Evolutionary conservation across 2,888 invertebrate genomes (phyloP), one percentile per base, ranked within the genome.

Genomic region (Drosophila ustulata): DNA sequence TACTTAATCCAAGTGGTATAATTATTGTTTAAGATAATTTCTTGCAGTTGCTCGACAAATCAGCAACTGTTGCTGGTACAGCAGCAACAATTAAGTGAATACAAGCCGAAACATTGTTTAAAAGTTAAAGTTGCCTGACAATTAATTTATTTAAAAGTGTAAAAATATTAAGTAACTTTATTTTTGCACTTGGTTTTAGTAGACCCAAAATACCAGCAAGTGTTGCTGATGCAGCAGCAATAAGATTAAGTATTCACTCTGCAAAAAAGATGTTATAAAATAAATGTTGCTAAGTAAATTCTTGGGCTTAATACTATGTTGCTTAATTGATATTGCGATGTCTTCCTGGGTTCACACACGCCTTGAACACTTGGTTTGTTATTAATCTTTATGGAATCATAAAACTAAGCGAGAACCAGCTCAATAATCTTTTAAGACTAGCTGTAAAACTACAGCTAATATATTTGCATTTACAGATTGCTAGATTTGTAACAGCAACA

Each of bases 361-460:
- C 39, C 28, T 26, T n/a, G 57, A 37, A 3, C 32, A 13, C n/a
- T 34, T 9, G 25, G 8, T 18, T 18, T 37, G 30, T 32, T 59
- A 28, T 25, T 37, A n/a, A 59, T 50, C 50, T 32, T 43, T 59
- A 59, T 50, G 49, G 39, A 28, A 32, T 30, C 58, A 59, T 59
- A 43, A 50, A 59, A 8, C 39, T 32, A n/a, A 41, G 50, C 58
- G 50, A 39, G 39, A 58, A 58, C 58, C 39, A 49, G 49, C 30
- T 41, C 57, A 49, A 18, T 56, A 45, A 45, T 45, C n/a, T 49
- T 28, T 28, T 50, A 45, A 45, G 45, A 25, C 45, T 18, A 41
- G 28, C 32, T 45, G 13, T 47, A 9, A 41, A 50, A 7, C 49
- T 4, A 49, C 13, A 43, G 32, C 30, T 32, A 30, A 56, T n/a